Evolutionary conservation across 2,113 vertebrate species (phyloP), one percentile per base, ranked within the genome.

Genomic region (Ceyx cyanopectus): DNA sequence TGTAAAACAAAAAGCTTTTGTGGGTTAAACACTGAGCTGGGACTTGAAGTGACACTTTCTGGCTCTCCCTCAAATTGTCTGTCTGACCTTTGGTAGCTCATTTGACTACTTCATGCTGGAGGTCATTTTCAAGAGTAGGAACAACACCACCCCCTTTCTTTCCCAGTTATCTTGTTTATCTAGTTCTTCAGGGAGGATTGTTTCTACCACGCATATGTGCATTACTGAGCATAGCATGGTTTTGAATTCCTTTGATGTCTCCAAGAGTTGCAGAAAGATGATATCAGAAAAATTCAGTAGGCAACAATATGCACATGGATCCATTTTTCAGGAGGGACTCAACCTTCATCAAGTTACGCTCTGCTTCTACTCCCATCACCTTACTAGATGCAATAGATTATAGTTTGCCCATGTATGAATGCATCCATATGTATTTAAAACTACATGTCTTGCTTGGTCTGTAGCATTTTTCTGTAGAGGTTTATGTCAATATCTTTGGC

Each of bases 401-500:
- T 15, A 94, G 74, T 37, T 50, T 95, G 86, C 58, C 43, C 72
- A 60, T 67, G 51, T 87, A 43, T 74, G 46, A 91, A 81, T 48
- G 51, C 68, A 86, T 85, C 78, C 78, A 19, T 92, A 90, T 82
- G 84, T 81, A 92, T 90, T 89, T 76, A 74, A 92, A 87, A 58
- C 21, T 37, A 24, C n/a, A 34, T 69, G 78, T 69, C 67, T 85
- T 94, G 63, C 37, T 81, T 63, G 34, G 22, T 89, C 72, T 85
- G 70, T 67, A 76, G 85, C 46, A 69, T 89, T 91, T 91, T 85
- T 82, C 70, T 89, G 69, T 43, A 82, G 81, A 92, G 70, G 56
- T 76, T 94, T 93, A 86, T 92, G 62, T 91, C 87, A 92, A 90
- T 34, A 76, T 66, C 69, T 79, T 63, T 95, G 91, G 91, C 87